Evolutionary conservation across 1,140 invertebrate genomes (phyloP), one percentile per base, ranked within the genome.

Genomic region (Cardiocondyla obscurior): DNA sequence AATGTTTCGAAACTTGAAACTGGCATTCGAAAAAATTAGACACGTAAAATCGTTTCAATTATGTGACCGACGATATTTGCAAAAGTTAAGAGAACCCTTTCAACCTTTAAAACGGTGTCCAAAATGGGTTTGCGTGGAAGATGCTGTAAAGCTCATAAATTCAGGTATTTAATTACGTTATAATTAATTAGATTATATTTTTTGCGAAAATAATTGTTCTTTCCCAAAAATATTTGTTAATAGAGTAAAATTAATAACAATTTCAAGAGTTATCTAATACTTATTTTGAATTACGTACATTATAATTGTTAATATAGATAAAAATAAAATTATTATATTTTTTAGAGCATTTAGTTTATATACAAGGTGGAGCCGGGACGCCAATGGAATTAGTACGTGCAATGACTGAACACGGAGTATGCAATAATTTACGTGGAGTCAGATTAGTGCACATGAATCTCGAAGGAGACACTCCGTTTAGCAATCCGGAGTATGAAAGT

Each of bases 341-440:
- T 94, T 33, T 93, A 98, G 98, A 96, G 81, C 95, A 97, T 88
- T 96, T 96, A 4, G 97, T 99, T 7, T 99, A 97, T 91, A 94
- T 97, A 0, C 97, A 98, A 90, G 98, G 98, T n/a, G 98, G 98
- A 1, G 98, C 98, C 1, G 97, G 97, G 0, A 99, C 98, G 0
- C 98, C 98, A 0, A 94, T 96, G 12, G 95, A 95, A 30, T 93
- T 99, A 1, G 94, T 98, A 2, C 94, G 96, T 53, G 97, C 97
- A 0, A 96, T 99, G 96, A 96, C 97, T 0, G 94, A 96, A 25
- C 95, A 98, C 89, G 98, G 97, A 4, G 96, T 97, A 87, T 94
- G 94, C 8, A 96, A 95, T 10, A 95, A 96, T 36, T 90, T 99
- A 22, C 95, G 96, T 81, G 94, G 97, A 90, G 95, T 99, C 19